A percentile compares a stretch with the other conserved stretches of the same genome.
Conservation (phyloP, 2,797 vertebrate species). For the Cetoscarus ocellatus region DNA sequence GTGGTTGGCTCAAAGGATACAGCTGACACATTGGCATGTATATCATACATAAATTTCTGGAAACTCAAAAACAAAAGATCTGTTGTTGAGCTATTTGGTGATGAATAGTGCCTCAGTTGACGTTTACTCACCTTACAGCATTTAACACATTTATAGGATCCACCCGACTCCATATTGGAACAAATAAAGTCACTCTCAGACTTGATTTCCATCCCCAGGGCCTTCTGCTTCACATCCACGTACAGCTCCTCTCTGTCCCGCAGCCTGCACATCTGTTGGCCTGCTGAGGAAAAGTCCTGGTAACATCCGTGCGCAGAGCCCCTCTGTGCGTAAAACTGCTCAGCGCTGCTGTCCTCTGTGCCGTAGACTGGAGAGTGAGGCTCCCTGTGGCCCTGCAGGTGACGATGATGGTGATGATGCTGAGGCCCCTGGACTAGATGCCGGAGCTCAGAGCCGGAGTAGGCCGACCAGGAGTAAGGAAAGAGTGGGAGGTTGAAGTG, state of each 20-base stretch:
- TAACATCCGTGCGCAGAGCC: slow-evolving; percentile 50
- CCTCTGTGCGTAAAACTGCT: slow-evolving; percentile 74
- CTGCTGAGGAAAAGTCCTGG: slow-evolving; percentile 59
- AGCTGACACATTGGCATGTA: too few relatives aligned
- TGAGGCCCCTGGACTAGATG: slow-evolving; percentile 84
- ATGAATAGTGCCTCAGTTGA: neutral
- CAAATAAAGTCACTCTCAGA: slow-evolving; percentile 88
- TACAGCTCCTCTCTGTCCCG: slow-evolving; percentile 73
- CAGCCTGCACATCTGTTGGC: slow-evolving; percentile 58
- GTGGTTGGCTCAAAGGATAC: too few relatives aligned
- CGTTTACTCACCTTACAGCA: slow-evolving; percentile 91
- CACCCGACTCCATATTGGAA: slow-evolving; percentile 86
- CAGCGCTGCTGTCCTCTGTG: slow-evolving; percentile 77
- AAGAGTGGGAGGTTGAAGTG: slow-evolving; percentile 88
- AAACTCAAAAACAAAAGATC: neutral
- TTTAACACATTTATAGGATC: slow-evolving; percentile 95
- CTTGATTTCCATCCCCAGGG: slow-evolving; percentile 86
- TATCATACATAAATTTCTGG: neutral
- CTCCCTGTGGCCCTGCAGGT: slow-evolving; percentile 77
- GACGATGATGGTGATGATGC: slow-evolving; percentile 64
- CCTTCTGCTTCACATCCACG: slow-evolving; percentile 76
- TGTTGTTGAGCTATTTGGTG: too few relatives aligned
- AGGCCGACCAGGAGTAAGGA: slow-evolving; percentile 89
- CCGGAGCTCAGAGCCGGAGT: slow-evolving; percentile 88
- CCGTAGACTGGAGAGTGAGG: slow-evolving; percentile 81